phyloP scores from a whole-genome alignment of 2,888 invertebrate species.

The Oeneis ivallda region DNA sequence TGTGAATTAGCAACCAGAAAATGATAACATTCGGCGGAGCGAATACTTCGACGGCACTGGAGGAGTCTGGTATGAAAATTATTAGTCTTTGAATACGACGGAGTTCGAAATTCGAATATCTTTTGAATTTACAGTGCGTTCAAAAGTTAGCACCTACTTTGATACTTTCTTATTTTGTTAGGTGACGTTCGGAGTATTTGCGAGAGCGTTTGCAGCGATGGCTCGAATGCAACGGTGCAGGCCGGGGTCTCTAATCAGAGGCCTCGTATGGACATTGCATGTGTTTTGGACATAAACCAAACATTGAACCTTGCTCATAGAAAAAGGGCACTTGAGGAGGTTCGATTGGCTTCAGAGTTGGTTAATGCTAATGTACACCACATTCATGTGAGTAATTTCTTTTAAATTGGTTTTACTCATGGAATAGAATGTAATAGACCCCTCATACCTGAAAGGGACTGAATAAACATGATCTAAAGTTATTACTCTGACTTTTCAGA shows the following conservation, averaged over 20 bases:
- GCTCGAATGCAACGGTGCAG: constrained; percentile 76
- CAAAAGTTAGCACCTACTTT: constrained; percentile 39
- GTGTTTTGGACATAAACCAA: constrained; percentile 91
- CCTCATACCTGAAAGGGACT: no score
- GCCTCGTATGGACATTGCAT: constrained; percentile 93
- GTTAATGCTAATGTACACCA: constrained; percentile 91
- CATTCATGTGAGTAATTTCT: constrained; percentile 86
- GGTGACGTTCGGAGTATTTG: constrained; percentile 79
- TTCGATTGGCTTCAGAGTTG: constrained; percentile 88
- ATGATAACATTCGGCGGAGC: constrained; percentile 77
- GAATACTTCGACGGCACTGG: constrained; percentile 65
- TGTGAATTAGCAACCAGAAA: constrained; percentile 59
- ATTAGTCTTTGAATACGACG: constrained; percentile 40
- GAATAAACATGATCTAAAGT: no score
- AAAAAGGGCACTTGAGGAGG: constrained; percentile 91
- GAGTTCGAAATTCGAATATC: constrained; percentile 29
- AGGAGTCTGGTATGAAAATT: constrained; percentile 66
- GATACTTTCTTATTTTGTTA: constrained; percentile 36
- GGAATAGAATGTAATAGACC: no score
- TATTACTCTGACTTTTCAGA: no score
- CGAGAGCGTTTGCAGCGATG: constrained; percentile 79
- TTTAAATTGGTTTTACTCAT: no score
- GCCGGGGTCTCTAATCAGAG: constrained; percentile 68
- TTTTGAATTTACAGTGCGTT: constrained; percentile 39
- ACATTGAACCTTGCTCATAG: constrained; percentile 87